Conservation (phyloP, 2,797 vertebrate species). For the Notolepis coatsorum region DNA sequence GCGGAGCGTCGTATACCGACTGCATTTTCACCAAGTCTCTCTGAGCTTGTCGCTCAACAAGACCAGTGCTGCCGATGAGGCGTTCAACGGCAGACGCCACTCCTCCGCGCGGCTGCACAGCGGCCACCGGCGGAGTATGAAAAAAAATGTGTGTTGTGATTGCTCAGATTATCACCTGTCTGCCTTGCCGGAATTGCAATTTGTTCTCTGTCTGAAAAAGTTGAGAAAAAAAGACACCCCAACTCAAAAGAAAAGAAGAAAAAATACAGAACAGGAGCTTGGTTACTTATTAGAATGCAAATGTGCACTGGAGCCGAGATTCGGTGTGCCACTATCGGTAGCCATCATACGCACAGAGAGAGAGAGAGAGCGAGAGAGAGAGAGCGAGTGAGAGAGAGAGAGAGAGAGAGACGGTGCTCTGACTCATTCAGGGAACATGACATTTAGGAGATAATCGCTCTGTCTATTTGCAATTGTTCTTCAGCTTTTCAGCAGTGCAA, state of each 20-base stretch:
- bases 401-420: slow-evolving; percentile 54
- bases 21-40: not conserved
- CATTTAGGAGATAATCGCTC: slow-evolving; percentile 79
- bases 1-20: slow-evolving; percentile 18
- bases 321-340: slow-evolving; percentile 54
- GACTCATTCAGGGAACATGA: slow-evolving; percentile 70
- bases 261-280: slow-evolving; percentile 30
- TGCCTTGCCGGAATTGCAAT: slow-evolving; percentile 58
- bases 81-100: slow-evolving; percentile 14
- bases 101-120: slow-evolving; percentile 28
- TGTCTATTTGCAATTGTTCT: slow-evolving; percentile 62
- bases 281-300: slow-evolving; percentile 71
- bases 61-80: not conserved
- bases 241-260: too few species aligned
- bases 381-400: slow-evolving; percentile 24
- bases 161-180: slow-evolving; percentile 62
- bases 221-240: slow-evolving; percentile 7
- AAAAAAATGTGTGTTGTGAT: slow-evolving; percentile 58
- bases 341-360: slow-evolving; percentile 46
- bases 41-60: slow-evolving; percentile 22
- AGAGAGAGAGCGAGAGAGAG: not conserved
- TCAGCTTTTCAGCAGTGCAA: slow-evolving; percentile 43
- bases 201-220: slow-evolving; percentile 66
- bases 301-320: slow-evolving; percentile 61
- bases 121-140: slow-evolving; percentile 46